Percentiles rank a stretch among this genome's conserved stretches.
These are phyloP conservation scores for Trinectes maculatus DNA, from an alignment of 2,113 vertebrate genomes.

Conservation along the genomic window DNA sequence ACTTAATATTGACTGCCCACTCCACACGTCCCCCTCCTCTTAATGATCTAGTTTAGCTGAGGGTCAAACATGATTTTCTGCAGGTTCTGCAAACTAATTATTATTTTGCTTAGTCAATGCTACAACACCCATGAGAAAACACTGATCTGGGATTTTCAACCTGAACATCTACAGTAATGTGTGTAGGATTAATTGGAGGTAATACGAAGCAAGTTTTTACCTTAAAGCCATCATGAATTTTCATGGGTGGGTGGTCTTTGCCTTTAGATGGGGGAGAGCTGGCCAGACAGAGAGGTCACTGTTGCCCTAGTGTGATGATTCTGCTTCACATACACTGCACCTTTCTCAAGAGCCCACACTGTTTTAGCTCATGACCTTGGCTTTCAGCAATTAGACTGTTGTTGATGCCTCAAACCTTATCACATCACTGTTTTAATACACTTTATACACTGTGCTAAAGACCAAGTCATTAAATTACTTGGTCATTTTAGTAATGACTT, in stretches of 20 bases:
- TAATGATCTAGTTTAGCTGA: slow-evolving; percentile 4
- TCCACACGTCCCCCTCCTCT: neutral
- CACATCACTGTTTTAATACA: slow-evolving; percentile 41
- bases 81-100: slow-evolving; percentile 32
- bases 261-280: neutral
- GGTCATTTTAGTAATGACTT: slow-evolving; percentile 29
- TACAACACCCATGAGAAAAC: slow-evolving; percentile 31
- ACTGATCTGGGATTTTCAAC: slow-evolving; percentile 25
- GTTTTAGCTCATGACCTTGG: slow-evolving; percentile 10
- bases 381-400: slow-evolving; percentile 35
- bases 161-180: slow-evolving; percentile 6
- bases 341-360: neutral
- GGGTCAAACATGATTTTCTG: slow-evolving; percentile 31
- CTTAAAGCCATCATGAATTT: slow-evolving; percentile 9
- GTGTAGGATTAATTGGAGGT: slow-evolving; percentile 24
- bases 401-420: slow-evolving; percentile 41
- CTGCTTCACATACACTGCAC: neutral
- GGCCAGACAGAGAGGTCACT: neutral
- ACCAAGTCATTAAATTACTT: slow-evolving; percentile 39
- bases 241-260: slow-evolving; percentile 19
- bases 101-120: neutral
- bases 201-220: slow-evolving; percentile 13
- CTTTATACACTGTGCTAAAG: slow-evolving; percentile 32
- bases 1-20: slow-evolving; percentile 44
- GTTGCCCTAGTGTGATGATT: neutral